These are phyloP conservation scores for Rhingia rostrata DNA, from an alignment of 2,888 invertebrate genomes.

Conservation along the genomic window DNA sequence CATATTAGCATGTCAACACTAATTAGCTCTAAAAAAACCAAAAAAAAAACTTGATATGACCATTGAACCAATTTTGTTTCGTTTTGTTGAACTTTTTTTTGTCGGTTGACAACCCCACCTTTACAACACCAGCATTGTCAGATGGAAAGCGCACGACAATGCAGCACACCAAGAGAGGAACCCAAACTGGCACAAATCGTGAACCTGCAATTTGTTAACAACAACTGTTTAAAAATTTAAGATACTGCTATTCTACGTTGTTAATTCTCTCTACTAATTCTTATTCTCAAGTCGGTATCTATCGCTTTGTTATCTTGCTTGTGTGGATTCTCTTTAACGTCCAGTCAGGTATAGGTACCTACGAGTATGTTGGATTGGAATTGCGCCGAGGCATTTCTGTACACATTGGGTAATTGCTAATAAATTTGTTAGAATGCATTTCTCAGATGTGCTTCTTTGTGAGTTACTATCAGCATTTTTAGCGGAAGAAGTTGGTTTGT, in stretches of 20 bases:
- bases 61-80: conserved; percentile 18
- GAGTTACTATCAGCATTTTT: too few species aligned
- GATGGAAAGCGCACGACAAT: conserved; percentile 57
- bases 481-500: too few species aligned
- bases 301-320: neutral
- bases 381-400: too few species aligned
- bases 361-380: too few species aligned
- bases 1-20: conserved; percentile 41
- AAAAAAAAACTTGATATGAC: conserved; percentile 20
- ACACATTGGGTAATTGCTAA: conserved; percentile 20
- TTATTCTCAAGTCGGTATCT: neutral
- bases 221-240: conserved; percentile 41
- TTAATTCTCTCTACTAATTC: conserved; percentile 8
- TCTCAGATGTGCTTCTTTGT: neutral
- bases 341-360: too few species aligned
- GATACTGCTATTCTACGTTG: conserved; percentile 16
- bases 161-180: conserved; percentile 18
- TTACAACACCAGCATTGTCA: conserved; percentile 3
- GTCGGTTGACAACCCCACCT: conserved; percentile 41
- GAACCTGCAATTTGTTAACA: conserved; percentile 64
- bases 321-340: neutral
- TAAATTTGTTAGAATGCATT: conserved; percentile 12
- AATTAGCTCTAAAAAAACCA: conserved; percentile 16
- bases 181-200: conserved; percentile 63
- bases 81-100: neutral